A percentile compares a stretch with the other conserved stretches of the same genome.
These are phyloP conservation scores for Branchipolynoe longqiensis DNA, from an alignment of 2,888 invertebrate species.

Conservation along the genomic window DNA sequence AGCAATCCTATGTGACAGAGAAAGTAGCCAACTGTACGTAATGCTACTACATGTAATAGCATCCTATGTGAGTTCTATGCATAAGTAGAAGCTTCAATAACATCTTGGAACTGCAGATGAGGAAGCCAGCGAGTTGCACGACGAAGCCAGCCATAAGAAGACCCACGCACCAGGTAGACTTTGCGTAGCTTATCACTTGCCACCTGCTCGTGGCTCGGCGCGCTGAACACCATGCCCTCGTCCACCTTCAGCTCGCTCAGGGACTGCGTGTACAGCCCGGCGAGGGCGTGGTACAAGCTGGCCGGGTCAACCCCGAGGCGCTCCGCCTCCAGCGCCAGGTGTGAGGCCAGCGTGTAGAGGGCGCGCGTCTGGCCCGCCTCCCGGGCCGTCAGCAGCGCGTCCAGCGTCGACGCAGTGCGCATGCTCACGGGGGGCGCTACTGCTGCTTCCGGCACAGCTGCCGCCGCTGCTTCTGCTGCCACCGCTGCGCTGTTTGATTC, in stretches of 20 bases:
- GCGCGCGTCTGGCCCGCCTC: conserved; percentile 18
- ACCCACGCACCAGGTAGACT: neutral
- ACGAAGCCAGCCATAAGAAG: too few species aligned
- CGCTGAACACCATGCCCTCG: conserved; percentile 15
- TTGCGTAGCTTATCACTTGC: neutral
- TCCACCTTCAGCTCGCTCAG: conserved; percentile 9
- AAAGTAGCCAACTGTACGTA: too few species aligned
- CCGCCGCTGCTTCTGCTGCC: neutral
- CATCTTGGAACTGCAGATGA: too few species aligned
- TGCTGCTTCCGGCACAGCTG: neutral
- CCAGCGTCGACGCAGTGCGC: neutral
- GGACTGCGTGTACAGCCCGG: conserved; percentile 20
- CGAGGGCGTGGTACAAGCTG: conserved; percentile 22
- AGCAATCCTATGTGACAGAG: too few species aligned
- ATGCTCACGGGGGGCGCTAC: neutral
- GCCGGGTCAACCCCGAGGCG: conserved; percentile 53
- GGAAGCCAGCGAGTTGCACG: too few species aligned
- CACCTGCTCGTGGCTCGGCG: conserved; percentile 11
- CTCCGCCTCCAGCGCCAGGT: conserved; percentile 25
- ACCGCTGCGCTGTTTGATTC: neutral
- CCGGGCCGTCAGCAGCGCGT: neutral
- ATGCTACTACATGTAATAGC: too few species aligned
- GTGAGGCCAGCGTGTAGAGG: conserved; percentile 25
- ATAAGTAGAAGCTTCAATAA: too few species aligned
- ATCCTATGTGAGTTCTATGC: too few species aligned